Evolutionary conservation across 2,888 invertebrate species (phyloP), one percentile per base, ranked within the genome.

Genomic region (Ganaspis brasiliensis): DNA sequence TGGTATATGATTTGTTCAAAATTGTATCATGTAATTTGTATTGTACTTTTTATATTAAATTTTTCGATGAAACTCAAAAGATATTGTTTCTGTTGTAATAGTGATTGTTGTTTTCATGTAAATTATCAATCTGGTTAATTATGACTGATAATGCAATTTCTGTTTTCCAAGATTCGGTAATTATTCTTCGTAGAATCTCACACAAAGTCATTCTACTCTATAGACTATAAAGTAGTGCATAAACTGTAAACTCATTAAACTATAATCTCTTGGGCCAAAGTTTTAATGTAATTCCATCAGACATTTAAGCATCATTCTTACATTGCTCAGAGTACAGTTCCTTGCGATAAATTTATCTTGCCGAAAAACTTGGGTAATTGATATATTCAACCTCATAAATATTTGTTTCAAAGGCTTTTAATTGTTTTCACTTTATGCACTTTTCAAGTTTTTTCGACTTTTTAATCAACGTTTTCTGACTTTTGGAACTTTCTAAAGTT

Each of bases 221-320:
- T 52, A 52, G 52, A 52, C 52, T 19, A 52, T 52, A 52, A 52
- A 52, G 10, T 52, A 52, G 52, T 52, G 52, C 52, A 52, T 52
- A 52, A 52, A 52, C 52, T 52, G 52, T 52, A 52, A 52, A 52
- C 52, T 52, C 52, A 52, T 52, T 52, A 52, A 52, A 52, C 52
- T 52, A 52, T 52, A 52, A 52, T 52, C 52, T 52, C 52, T 52
- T 52, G 52, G 52, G 52, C 52, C 52, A 52, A 52, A 52, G 52
- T 52, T 52, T 52, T 52, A 52, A 52, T 52, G 52, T 52, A 52
- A 52, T 52, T 52, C 52, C 52, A 52, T 52, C 52, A 52, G 52
- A 52, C 52, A 52, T 52, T 52, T 52, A 52, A 52, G 52, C 52
- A 52, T 52, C 52, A 52, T 52, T 52, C 52, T 52, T 52, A 52